Percentiles rank a stretch among this genome's conserved stretches.
phyloP scores from a whole-genome alignment of 2,113 vertebrate genomes.

The Channa maculata region DNA sequence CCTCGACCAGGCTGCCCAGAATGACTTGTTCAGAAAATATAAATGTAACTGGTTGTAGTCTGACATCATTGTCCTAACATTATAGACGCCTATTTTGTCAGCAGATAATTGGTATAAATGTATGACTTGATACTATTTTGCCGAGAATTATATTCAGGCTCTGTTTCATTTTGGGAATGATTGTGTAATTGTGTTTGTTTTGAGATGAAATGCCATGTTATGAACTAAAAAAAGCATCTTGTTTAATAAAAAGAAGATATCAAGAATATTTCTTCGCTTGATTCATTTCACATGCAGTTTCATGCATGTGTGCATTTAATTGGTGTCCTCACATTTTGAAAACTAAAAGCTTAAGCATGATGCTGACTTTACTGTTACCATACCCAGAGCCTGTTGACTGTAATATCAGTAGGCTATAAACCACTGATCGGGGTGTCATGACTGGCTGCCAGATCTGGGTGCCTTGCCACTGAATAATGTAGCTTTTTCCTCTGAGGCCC shows the following conservation, averaged over 20 bases:
- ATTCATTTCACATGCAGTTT: not conserved
- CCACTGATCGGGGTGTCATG: slow-evolving; percentile 68
- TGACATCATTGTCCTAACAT: slow-evolving; percentile 77
- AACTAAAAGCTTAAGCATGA: slow-evolving; percentile 19
- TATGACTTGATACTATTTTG: slow-evolving; percentile 72
- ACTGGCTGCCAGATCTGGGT: slow-evolving; percentile 55
- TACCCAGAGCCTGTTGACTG: slow-evolving; percentile 58
- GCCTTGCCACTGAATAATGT: slow-evolving; percentile 79
- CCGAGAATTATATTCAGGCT: slow-evolving; percentile 56
- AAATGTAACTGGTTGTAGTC: slow-evolving; percentile 73
- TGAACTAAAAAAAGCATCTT: slow-evolving; percentile 19
- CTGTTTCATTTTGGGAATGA: slow-evolving; percentile 24
- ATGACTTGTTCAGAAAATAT: slow-evolving; percentile 74
- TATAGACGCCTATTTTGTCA: slow-evolving; percentile 74
- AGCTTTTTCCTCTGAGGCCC: slow-evolving; percentile 74
- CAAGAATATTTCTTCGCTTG: slow-evolving; percentile 4
- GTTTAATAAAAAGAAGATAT: not conserved
- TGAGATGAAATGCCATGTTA: not conserved
- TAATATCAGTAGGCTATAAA: slow-evolving; percentile 77
- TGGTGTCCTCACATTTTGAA: slow-evolving; percentile 10
- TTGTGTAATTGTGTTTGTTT: slow-evolving; percentile 33
- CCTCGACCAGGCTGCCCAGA: slow-evolving; percentile 60
- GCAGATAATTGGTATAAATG: slow-evolving; percentile 75
- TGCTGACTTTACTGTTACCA: slow-evolving; percentile 33
- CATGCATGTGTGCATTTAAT: slow-evolving; percentile 9